Conservation (phyloP, 1,140 invertebrate genomes). For the Trinorchestia longiramus region DNA sequence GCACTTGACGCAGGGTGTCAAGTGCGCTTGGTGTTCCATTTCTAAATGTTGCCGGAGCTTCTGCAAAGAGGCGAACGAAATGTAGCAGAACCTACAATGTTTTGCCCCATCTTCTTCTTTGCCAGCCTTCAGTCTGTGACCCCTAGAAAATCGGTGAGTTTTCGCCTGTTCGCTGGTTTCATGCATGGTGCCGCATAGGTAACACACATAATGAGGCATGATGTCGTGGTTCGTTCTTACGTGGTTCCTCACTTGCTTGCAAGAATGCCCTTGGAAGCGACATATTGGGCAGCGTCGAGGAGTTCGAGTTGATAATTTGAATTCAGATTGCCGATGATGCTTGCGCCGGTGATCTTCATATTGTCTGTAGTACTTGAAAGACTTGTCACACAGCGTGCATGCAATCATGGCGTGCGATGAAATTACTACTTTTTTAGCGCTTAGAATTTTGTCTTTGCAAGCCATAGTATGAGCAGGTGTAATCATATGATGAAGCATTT, state of each 20-base stretch:
- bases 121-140: conserved; percentile 40
- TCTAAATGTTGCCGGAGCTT: conserved; percentile 45
- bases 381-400: conserved; percentile 15
- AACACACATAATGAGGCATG: conserved; percentile 42
- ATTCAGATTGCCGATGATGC: not conserved
- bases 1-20: conserved; percentile 51
- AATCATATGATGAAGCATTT: conserved; percentile 19
- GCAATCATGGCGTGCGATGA: not conserved
- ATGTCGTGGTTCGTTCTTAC: not conserved
- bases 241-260: conserved; percentile 29
- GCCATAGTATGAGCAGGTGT: conserved; percentile 37
- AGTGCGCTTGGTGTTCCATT: not conserved
- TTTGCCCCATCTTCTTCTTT: conserved; percentile 37
- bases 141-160: conserved; percentile 35
- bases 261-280: not conserved
- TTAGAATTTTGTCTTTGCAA: conserved; percentile 22
- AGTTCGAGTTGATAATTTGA: conserved; percentile 1
- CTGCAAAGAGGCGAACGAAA: not conserved
- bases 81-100: conserved; percentile 52
- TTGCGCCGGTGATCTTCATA: conserved; percentile 36
- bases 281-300: conserved; percentile 10
- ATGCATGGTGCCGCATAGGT: conserved; percentile 51
- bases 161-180: conserved; percentile 50
- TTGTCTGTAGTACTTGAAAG: conserved; percentile 34
- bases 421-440: not conserved